These are phyloP conservation scores for Cheilosia impressa DNA, from an alignment of 2,888 invertebrate species.

Conservation along the genomic window DNA sequence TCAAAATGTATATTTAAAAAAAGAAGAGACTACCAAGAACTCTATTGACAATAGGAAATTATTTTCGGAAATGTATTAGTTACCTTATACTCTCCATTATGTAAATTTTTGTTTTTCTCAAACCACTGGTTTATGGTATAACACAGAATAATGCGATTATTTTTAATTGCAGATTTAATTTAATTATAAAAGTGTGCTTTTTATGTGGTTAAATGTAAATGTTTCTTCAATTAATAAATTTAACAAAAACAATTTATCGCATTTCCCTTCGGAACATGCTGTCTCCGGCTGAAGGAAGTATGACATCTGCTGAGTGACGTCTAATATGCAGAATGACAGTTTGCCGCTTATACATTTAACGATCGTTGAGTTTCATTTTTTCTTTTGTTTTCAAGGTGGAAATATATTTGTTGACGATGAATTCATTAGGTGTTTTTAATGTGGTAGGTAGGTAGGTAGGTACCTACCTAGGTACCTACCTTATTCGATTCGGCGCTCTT, in stretches of 20 bases:
- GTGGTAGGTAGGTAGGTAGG: too few relatives aligned
- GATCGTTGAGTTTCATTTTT: conserved; percentile 9
- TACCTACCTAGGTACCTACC: too few relatives aligned
- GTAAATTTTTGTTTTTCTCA: conserved; percentile 47
- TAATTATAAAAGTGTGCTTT: conserved; percentile 22
- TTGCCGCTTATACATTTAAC: conserved; percentile 7
- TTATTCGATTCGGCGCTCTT: too few relatives aligned
- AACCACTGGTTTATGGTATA: conserved; percentile 10
- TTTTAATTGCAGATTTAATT: conserved; percentile 19
- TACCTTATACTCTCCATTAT: conserved; percentile 73
- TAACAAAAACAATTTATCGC: conserved; percentile 78
- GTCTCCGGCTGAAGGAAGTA: conserved; percentile 29
- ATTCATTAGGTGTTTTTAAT: not conserved
- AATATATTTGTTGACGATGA: not conserved
- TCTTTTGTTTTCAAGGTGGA: not conserved
- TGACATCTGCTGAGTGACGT: conserved; percentile 38
- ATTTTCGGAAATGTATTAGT: conserved; percentile 41
- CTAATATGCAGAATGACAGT: conserved; percentile 18
- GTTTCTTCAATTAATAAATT: conserved; percentile 68
- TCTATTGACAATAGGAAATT: conserved; percentile 8
- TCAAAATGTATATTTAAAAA: conserved; percentile 8
- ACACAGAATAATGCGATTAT: not conserved
- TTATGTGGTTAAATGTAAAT: conserved; percentile 44
- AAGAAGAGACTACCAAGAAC: not conserved
- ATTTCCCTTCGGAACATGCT: conserved; percentile 64